Conservation (phyloP, 1,140 invertebrate genomes). For the Megathymus violae region DNA sequence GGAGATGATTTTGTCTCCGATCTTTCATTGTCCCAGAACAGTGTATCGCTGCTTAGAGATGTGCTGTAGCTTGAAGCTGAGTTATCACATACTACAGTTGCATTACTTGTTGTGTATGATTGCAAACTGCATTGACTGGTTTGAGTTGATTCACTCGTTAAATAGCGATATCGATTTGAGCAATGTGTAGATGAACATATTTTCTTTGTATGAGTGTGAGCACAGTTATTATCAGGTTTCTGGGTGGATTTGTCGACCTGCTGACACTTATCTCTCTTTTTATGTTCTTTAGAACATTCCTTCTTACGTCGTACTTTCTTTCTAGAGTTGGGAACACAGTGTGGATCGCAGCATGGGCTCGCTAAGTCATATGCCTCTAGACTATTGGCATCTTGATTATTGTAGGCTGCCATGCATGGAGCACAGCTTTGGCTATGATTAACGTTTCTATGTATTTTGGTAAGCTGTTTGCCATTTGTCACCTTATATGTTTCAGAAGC, state of each 20-base stretch:
- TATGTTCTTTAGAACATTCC: constrained; percentile 85
- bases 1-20: constrained; percentile 72
- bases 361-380: constrained; percentile 92
- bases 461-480: constrained; percentile 56
- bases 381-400: constrained; percentile 88
- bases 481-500: constrained; percentile 58
- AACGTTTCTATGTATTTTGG: constrained; percentile 63
- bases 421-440: constrained; percentile 88
- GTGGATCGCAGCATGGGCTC: constrained; percentile 92
- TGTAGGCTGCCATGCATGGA: constrained; percentile 88
- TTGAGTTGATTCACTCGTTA: constrained; percentile 85
- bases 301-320: constrained; percentile 86
- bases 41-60: constrained; percentile 91
- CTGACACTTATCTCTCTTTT: constrained; percentile 80
- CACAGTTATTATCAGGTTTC: constrained; percentile 65
- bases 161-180: constrained; percentile 69
- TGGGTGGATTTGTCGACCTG: constrained; percentile 76
- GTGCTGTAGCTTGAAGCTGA: constrained; percentile 91
- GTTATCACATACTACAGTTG: constrained; percentile 85
- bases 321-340: constrained; percentile 90
- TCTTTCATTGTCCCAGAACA: constrained; percentile 89
- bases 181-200: constrained; percentile 69
- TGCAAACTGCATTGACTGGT: constrained; percentile 92
- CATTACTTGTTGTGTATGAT: constrained; percentile 89
- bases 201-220: constrained; percentile 71